Evolutionary conservation across 1,140 invertebrate genomes (phyloP).

Genomic region (Spodoptera litura): DNA sequence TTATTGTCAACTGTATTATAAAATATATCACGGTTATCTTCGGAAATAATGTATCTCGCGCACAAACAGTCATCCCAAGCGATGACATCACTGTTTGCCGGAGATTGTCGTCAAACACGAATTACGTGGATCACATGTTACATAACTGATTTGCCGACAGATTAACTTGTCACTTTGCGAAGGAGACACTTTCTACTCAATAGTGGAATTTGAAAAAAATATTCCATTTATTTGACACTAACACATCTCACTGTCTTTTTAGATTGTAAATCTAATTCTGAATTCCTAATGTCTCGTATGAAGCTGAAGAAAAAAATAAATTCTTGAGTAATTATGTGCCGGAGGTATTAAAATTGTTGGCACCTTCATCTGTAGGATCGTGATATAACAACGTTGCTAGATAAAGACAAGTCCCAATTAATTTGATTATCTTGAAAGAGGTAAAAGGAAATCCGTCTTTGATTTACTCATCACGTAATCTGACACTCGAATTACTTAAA

Average conservation of each 20-base stretch:
- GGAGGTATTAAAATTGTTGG: slow-evolving; percentile 16
- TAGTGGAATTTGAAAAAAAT: slow-evolving; percentile 11
- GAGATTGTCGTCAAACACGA: slow-evolving; percentile 46
- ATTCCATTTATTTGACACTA: slow-evolving; percentile 21
- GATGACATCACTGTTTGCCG: slow-evolving; percentile 53
- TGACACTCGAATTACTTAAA: not conserved
- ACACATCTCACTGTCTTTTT: not conserved
- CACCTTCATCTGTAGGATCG: not conserved
- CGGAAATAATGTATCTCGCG: slow-evolving; percentile 33
- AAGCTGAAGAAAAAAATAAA: slow-evolving; percentile 3
- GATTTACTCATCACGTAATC: slow-evolving; percentile 20
- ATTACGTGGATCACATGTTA: slow-evolving; percentile 53
- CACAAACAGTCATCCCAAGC: slow-evolving; percentile 29
- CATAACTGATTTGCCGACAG: slow-evolving; percentile 51
- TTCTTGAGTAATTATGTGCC: not conserved
- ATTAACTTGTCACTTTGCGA: slow-evolving; percentile 48
- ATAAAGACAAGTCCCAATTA: not conserved
- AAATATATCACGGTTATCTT: slow-evolving; percentile 33
- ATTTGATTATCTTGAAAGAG: slow-evolving; percentile 10
- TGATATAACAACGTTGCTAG: not conserved
- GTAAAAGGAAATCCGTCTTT: slow-evolving; percentile 24
- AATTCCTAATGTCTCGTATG: not conserved
- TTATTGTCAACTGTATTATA: slow-evolving; percentile 21
- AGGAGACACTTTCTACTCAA: slow-evolving; percentile 30
- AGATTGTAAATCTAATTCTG: slow-evolving; percentile 18